These are phyloP conservation scores for Monochamus saltuarius DNA, from an alignment of 1,140 invertebrate genomes.

Conservation along the genomic window DNA sequence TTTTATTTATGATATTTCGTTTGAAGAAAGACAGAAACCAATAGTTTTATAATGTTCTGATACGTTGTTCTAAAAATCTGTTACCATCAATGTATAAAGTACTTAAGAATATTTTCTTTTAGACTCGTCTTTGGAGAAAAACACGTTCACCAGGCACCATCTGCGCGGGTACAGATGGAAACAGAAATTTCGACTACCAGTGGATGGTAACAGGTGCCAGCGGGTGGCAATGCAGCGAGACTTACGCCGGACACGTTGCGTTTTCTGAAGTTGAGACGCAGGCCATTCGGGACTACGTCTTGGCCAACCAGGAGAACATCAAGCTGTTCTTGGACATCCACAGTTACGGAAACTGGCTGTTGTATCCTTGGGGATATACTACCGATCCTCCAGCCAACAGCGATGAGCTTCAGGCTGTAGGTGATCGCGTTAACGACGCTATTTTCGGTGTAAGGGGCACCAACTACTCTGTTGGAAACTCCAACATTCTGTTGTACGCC, in stretches of 20 bases:
- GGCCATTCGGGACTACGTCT: slow-evolving; percentile 58
- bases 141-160: slow-evolving; percentile 53
- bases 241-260: slow-evolving; percentile 66
- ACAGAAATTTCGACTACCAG: slow-evolving; percentile 68
- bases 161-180: slow-evolving; percentile 65
- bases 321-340: slow-evolving; percentile 71
- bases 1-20: too few relatives aligned
- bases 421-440: slow-evolving; percentile 49
- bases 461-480: slow-evolving; percentile 61
- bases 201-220: slow-evolving; percentile 67
- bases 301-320: slow-evolving; percentile 51
- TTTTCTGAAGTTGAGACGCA: slow-evolving; percentile 77
- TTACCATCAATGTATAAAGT: too few relatives aligned
- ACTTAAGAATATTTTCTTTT: slow-evolving; percentile 35
- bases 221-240: slow-evolving; percentile 62
- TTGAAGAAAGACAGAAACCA: too few relatives aligned
- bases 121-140: slow-evolving; percentile 67
- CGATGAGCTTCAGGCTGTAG: slow-evolving; percentile 52
- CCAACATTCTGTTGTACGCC: slow-evolving; percentile 61
- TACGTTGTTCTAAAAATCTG: too few relatives aligned
- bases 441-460: slow-evolving; percentile 54
- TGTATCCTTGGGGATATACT: slow-evolving; percentile 76
- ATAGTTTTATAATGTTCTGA: too few relatives aligned
- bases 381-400: slow-evolving; percentile 46
- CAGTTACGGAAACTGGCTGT: slow-evolving; percentile 64